Conservation (phyloP, 2,888 invertebrate species). For the Drosophila eohydei region DNA sequence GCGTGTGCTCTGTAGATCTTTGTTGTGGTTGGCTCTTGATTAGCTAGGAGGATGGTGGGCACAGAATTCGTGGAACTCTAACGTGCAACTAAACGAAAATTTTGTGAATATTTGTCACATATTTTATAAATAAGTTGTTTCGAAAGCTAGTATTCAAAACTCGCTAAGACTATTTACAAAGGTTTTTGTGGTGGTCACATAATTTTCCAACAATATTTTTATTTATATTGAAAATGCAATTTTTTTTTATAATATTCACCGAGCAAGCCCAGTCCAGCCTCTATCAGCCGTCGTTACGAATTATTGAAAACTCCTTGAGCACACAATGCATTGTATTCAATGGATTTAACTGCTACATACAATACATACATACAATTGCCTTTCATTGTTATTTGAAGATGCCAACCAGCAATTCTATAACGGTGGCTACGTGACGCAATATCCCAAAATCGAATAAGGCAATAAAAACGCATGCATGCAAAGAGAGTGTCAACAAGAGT, state of each 20-base stretch:
- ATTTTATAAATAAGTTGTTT: background rate
- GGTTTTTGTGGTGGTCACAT: background rate
- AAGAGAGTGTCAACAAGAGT: constrained; percentile 7
- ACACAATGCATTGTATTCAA: constrained; percentile 7
- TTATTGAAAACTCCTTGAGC: constrained; percentile 1
- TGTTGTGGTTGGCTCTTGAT: constrained; percentile 53
- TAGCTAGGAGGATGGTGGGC: background rate
- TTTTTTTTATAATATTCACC: background rate
- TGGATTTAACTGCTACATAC: background rate
- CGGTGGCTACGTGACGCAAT: constrained; percentile 40
- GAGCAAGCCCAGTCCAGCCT: too few species aligned
- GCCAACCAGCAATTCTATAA: constrained; percentile 5
- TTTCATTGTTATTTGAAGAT: constrained; percentile 1
- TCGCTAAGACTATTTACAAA: background rate
- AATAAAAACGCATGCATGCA: constrained; percentile 23
- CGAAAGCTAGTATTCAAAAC: background rate
- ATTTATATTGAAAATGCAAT: background rate
- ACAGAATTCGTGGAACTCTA: background rate
- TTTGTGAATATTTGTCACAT: constrained; percentile 20
- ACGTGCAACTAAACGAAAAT: background rate
- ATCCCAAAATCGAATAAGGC: constrained; percentile 27
- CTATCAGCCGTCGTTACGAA: background rate
- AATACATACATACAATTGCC: constrained; percentile 9
- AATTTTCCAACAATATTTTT: too few species aligned
- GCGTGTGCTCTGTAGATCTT: constrained; percentile 24